A percentile compares a stretch with the other conserved stretches of the same genome.
Conservation (phyloP, 2,797 vertebrate species). For the Enteromius mattozi region DNA sequence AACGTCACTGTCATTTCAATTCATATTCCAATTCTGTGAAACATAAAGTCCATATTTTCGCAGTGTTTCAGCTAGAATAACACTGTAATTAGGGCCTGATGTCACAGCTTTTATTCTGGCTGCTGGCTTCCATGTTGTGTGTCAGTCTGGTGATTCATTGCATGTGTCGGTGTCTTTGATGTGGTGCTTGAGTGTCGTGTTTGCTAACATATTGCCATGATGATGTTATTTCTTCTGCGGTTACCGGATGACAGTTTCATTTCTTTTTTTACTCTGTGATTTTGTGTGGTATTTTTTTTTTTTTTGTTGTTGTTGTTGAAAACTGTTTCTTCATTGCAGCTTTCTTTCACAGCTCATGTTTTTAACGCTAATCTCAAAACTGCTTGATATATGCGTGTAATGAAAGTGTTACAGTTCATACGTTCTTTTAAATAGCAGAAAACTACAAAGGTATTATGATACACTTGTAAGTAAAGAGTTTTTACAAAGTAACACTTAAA, state of each 20-base stretch:
- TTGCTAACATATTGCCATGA: slow-evolving; percentile 52
- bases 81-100: slow-evolving; percentile 45
- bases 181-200: slow-evolving; percentile 53
- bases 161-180: slow-evolving; percentile 45
- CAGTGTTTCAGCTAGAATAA: slow-evolving; percentile 43
- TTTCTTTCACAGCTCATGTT: background rate
- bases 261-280: slow-evolving; percentile 32
- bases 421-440: background rate
- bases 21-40: slow-evolving; percentile 30
- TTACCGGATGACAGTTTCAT: slow-evolving; percentile 28
- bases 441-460: background rate
- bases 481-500: too few relatives aligned
- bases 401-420: background rate
- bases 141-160: slow-evolving; percentile 46
- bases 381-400: background rate
- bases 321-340: slow-evolving; percentile 30
- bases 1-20: slow-evolving; percentile 46
- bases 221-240: slow-evolving; percentile 53
- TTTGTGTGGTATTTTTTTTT: slow-evolving; percentile 41
- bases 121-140: slow-evolving; percentile 38
- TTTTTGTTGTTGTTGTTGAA: background rate
- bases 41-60: slow-evolving; percentile 24
- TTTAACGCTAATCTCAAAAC: background rate
- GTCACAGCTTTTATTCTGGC: slow-evolving; percentile 45
- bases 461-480: too few relatives aligned